Evolutionary conservation across 1,140 invertebrate species (phyloP).

Genomic region (Bombus superbus): DNA sequence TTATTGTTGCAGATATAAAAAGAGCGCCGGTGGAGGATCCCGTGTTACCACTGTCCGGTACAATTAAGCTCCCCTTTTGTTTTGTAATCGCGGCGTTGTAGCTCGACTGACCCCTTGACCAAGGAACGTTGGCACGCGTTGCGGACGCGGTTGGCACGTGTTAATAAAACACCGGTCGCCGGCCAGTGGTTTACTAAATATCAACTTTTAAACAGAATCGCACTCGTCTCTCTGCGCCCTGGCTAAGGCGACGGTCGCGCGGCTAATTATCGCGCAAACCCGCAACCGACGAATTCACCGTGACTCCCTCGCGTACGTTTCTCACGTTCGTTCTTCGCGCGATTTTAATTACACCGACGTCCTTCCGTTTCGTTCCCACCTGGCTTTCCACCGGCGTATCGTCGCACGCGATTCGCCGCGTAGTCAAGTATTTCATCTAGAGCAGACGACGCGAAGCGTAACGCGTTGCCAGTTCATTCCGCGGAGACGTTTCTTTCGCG

Average conservation of each 20-base stretch:
- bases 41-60: slow-evolving; percentile 5
- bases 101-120: slow-evolving; percentile 61
- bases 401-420: not conserved
- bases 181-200: slow-evolving; percentile 57
- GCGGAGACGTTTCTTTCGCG: not conserved
- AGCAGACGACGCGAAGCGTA: not conserved
- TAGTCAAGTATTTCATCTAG: not conserved
- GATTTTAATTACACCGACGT: slow-evolving; percentile 16
- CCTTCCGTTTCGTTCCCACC: slow-evolving; percentile 14
- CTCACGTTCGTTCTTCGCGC: slow-evolving; percentile 19
- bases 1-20: slow-evolving; percentile 53
- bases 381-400: not conserved
- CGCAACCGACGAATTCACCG: not conserved
- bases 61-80: slow-evolving; percentile 54
- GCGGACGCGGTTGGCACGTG: slow-evolving; percentile 55
- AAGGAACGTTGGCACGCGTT: slow-evolving; percentile 61
- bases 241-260: not conserved
- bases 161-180: slow-evolving; percentile 59
- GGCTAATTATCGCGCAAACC: not conserved
- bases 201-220: slow-evolving; percentile 54
- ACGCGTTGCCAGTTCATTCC: slow-evolving; percentile 4
- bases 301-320: not conserved
- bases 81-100: slow-evolving; percentile 43
- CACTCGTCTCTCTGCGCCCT: not conserved
- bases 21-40: slow-evolving; percentile 5